Conservation (phyloP, 2,888 invertebrate genomes). For the Liodrosophila aerea region DNA sequence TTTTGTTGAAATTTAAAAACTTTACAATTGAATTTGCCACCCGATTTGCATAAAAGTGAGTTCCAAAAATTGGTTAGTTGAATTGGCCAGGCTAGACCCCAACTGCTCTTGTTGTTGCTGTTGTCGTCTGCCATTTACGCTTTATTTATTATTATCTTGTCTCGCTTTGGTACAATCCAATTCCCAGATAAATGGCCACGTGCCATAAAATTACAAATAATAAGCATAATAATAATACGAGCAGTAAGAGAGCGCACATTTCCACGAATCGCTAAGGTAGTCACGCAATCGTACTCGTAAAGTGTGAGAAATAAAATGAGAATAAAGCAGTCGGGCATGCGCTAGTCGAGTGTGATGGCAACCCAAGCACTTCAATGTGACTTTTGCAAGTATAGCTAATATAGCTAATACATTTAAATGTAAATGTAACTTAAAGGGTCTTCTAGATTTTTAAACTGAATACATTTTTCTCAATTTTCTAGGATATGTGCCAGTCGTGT, state of each 20-base stretch:
- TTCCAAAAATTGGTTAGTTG: slow-evolving; percentile 12
- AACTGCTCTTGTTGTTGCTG: neutral
- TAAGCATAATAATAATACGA: slow-evolving; percentile 24
- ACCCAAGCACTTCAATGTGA: no score
- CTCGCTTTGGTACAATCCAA: slow-evolving; percentile 34
- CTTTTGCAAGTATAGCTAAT: no score
- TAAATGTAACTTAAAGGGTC: no score
- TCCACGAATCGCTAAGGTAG: slow-evolving; percentile 1
- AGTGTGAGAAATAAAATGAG: slow-evolving; percentile 12
- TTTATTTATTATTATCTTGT: slow-evolving; percentile 39
- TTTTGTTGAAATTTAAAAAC: slow-evolving; percentile 16
- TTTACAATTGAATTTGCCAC: slow-evolving; percentile 47
- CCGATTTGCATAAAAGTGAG: slow-evolving; percentile 45
- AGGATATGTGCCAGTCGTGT: slow-evolving; percentile 9
- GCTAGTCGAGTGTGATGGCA: no score
- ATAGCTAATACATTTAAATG: no score
- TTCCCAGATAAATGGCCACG: slow-evolving; percentile 50
- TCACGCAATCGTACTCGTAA: slow-evolving; percentile 18
- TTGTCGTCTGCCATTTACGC: slow-evolving; percentile 16
- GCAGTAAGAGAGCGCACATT: neutral
- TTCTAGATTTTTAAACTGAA: no score
- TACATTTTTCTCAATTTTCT: no score
- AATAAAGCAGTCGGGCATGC: neutral
- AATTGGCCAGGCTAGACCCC: slow-evolving; percentile 9
- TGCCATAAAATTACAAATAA: slow-evolving; percentile 56